A percentile compares a stretch with the other conserved stretches of the same genome.
Evolutionary conservation across 2,888 invertebrate species (phyloP).

Genomic region (Heliconius aoede): DNA sequence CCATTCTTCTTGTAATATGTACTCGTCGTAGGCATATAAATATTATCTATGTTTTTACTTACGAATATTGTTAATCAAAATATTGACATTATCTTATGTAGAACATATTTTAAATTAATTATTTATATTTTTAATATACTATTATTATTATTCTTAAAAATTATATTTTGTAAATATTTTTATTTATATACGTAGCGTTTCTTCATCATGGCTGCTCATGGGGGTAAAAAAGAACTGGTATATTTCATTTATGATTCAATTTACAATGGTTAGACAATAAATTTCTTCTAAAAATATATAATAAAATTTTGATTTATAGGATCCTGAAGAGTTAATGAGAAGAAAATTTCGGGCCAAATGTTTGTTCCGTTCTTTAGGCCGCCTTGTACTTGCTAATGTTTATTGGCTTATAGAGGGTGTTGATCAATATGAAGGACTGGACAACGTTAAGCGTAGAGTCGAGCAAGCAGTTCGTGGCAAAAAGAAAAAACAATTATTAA

Average conservation of each 20-base stretch:
- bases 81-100: background rate
- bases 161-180: background rate
- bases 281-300: too few relatives aligned
- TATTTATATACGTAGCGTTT: background rate
- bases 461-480: conserved; percentile 79
- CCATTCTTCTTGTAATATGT: background rate
- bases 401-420: conserved; percentile 83
- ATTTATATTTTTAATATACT: background rate
- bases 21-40: background rate
- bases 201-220: conserved; percentile 43
- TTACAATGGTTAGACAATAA: too few relatives aligned
- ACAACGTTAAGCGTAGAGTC: conserved; percentile 82
- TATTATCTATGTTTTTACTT: background rate
- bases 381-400: conserved; percentile 82
- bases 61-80: background rate
- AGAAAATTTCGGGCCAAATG: conserved; percentile 77
- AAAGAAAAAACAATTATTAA: conserved; percentile 78
- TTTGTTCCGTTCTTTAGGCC: conserved; percentile 82
- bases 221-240: conserved; percentile 52
- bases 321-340: conserved; percentile 68
- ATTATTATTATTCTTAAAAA: background rate
- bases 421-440: conserved; percentile 76
- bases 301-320: conserved; percentile 53
- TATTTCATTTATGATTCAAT: conserved; percentile 2
- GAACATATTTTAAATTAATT: background rate